A percentile compares a stretch with the other conserved stretches of the same genome.
Conservation (phyloP, 2,888 invertebrate genomes). For the Dryococelus australis region DNA sequence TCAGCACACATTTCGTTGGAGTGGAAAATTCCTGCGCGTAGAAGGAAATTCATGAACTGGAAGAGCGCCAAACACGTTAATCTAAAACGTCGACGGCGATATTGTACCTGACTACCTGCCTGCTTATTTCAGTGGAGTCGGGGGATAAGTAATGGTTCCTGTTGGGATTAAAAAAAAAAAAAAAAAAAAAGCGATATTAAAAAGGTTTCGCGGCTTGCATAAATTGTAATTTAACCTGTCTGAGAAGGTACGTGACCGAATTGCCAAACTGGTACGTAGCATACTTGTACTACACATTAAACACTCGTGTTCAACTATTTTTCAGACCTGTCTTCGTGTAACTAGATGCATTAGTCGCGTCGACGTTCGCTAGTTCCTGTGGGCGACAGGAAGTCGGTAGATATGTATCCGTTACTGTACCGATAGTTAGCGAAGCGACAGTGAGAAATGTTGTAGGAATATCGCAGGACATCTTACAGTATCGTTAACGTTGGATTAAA, state of each 20-base stretch:
- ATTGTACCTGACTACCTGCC: not conserved
- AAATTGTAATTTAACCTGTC: not conserved
- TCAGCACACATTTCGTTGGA: too few species aligned
- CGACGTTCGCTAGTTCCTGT: too few species aligned
- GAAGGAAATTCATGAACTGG: not conserved
- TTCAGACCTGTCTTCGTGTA: too few species aligned
- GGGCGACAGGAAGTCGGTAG: too few species aligned
- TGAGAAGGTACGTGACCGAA: not conserved
- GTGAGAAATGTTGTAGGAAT: too few species aligned
- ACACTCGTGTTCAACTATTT: too few species aligned
- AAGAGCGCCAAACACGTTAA: not conserved
- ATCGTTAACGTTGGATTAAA: too few species aligned
- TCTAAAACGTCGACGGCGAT: not conserved
- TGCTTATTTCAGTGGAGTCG: not conserved
- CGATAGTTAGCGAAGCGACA: too few species aligned
- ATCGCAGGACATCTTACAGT: too few species aligned
- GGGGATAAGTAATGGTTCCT: not conserved
- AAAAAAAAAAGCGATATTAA: not conserved
- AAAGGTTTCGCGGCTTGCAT: not conserved
- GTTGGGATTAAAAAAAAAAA: too few species aligned
- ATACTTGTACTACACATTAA: not conserved
- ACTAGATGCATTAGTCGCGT: too few species aligned
- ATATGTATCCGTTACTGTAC: too few species aligned
- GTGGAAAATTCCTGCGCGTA: not conserved
- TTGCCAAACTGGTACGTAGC: not conserved